A percentile compares a stretch with the other conserved stretches of the same genome.
Evolutionary conservation across 1,140 invertebrate genomes (phyloP).

Genomic region (Diploscapter pachys): DNA sequence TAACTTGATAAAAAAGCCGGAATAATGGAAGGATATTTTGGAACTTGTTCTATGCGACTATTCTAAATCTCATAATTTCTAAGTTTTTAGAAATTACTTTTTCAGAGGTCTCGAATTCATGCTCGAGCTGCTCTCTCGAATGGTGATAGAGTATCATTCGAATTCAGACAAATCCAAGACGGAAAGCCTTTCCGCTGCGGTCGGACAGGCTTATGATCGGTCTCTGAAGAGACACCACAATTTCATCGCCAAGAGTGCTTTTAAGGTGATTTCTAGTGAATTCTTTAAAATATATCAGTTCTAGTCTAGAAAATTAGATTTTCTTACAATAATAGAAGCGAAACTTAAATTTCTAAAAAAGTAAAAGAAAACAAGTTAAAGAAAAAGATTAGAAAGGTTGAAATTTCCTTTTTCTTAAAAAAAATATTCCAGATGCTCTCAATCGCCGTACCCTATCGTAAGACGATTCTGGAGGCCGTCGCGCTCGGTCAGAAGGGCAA

Average conservation of each 20-base stretch:
- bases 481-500: conserved; percentile 38
- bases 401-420: not conserved
- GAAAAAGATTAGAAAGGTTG: not conserved
- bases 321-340: not conserved
- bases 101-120: conserved; percentile 42
- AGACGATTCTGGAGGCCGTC: conserved; percentile 38
- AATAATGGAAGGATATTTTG: not conserved
- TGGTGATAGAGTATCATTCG: conserved; percentile 33
- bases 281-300: not conserved
- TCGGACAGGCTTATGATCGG: conserved; percentile 33
- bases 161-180: conserved; percentile 32
- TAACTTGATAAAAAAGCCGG: not conserved
- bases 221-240: conserved; percentile 41
- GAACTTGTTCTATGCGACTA: not conserved
- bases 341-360: not conserved
- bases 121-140: conserved; percentile 36
- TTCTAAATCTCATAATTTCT: not conserved
- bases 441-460: conserved; percentile 39
- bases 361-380: not conserved
- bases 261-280: conserved; percentile 33
- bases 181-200: conserved; percentile 30
- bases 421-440: conserved; percentile 32
- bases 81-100: not conserved
- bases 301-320: not conserved
- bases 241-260: conserved; percentile 38